phyloP scores from a whole-genome alignment of 2,113 vertebrate species.

The Pituophis catenifer region DNA sequence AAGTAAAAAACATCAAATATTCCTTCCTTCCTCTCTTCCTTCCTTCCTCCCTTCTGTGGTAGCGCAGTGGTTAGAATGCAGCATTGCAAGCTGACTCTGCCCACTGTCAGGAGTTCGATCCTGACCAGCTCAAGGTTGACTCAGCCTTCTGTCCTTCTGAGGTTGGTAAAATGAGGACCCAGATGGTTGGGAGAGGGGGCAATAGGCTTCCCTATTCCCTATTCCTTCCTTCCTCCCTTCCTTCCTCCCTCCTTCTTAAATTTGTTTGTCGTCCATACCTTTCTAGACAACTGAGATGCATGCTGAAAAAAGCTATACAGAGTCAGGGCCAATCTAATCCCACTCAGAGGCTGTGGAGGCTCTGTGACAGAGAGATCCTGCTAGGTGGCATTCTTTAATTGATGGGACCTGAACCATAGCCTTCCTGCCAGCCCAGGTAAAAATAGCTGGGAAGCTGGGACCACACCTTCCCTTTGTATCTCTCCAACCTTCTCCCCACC shows the following conservation, averaged over 20 bases:
- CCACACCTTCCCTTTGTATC: neutral
- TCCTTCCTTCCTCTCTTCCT: neutral
- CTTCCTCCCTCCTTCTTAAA: neutral
- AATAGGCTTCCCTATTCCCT: too few species aligned
- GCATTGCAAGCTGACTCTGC: too few species aligned
- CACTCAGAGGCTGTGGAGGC: neutral
- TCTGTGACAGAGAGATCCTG: neutral
- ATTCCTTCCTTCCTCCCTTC: too few species aligned
- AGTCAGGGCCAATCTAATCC: neutral
- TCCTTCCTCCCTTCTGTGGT: too few species aligned
- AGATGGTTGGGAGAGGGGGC: too few species aligned
- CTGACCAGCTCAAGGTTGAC: too few species aligned
- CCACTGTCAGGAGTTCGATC: too few species aligned
- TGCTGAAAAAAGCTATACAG: neutral
- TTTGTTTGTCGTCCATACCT: neutral
- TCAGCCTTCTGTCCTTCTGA: too few species aligned
- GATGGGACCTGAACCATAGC: neutral
- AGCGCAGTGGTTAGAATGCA: too few species aligned
- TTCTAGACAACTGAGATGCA: neutral
- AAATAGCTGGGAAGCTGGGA: neutral
- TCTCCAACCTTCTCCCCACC: neutral
- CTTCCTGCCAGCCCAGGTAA: neutral
- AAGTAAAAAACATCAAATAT: too few species aligned
- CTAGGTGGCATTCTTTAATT: neutral
- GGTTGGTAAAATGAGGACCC: too few species aligned